Evolutionary conservation across 1,140 invertebrate genomes (phyloP).

Genomic region (Asobara japonica): DNA sequence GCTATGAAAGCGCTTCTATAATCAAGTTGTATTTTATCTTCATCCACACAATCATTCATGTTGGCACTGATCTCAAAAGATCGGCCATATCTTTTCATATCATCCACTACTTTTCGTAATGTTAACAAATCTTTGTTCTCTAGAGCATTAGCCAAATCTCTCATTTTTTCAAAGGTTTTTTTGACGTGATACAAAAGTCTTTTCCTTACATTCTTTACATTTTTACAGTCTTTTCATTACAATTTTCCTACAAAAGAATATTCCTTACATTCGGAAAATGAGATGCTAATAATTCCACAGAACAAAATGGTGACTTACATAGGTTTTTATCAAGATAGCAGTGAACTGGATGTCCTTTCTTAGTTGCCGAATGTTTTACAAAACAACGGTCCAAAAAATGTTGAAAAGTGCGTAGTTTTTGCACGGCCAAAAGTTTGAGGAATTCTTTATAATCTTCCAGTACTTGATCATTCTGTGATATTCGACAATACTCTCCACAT

Average conservation of each 20-base stretch:
- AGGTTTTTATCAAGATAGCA: not conserved
- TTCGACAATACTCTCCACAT: not conserved
- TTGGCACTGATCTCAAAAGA: not conserved
- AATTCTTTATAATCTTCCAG: not conserved
- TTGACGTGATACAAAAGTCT: conserved; percentile 4
- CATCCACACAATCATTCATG: not conserved
- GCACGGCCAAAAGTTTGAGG: not conserved
- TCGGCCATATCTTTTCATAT: not conserved
- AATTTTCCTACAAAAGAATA: too few species aligned
- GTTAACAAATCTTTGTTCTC: conserved; percentile 29
- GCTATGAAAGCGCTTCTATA: conserved; percentile 14
- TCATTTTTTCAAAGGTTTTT: not conserved
- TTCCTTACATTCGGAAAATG: conserved; percentile 25
- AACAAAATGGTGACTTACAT: conserved; percentile 6
- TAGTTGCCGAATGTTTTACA: not conserved
- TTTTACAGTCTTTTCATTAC: too few species aligned
- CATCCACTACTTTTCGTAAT: not conserved
- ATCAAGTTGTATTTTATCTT: conserved; percentile 12
- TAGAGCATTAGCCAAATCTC: conserved; percentile 1
- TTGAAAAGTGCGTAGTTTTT: not conserved
- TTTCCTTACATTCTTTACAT: too few species aligned
- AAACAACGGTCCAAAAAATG: not conserved
- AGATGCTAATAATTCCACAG: conserved; percentile 20
- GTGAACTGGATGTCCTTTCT: not conserved
- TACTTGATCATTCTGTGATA: not conserved